phyloP scores from a whole-genome alignment of 2,113 vertebrate genomes.

The Psettodes erumei region DNA sequence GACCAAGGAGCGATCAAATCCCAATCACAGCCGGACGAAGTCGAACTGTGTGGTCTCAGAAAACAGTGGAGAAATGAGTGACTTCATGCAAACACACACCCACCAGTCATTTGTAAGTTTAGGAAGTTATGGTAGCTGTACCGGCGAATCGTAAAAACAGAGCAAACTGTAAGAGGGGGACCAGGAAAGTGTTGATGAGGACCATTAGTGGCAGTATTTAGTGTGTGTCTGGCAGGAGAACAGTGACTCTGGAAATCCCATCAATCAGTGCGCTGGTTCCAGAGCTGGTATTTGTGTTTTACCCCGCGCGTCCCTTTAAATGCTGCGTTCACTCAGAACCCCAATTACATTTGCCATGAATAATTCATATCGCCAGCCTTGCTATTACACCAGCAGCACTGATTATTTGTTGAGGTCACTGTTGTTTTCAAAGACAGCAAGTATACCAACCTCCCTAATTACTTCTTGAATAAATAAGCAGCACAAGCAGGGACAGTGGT shows the following conservation, averaged over 20 bases:
- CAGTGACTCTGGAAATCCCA: background rate
- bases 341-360: constrained; percentile 33
- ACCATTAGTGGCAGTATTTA: constrained; percentile 3
- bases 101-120: background rate
- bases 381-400: background rate
- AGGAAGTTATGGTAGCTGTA: background rate
- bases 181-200: background rate
- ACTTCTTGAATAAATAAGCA: constrained; percentile 22
- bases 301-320: constrained; percentile 12
- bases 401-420: constrained; percentile 8
- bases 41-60: background rate
- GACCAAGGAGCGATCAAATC: background rate
- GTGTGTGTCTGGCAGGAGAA: background rate
- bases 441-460: constrained; percentile 19
- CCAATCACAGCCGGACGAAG: too few relatives aligned
- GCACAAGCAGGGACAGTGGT: background rate
- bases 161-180: too few relatives aligned
- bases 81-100: background rate
- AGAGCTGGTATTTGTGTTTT: constrained; percentile 8
- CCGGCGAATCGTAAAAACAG: too few relatives aligned
- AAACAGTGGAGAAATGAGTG: background rate
- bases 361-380: constrained; percentile 26
- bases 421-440: constrained; percentile 37
- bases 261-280: background rate
- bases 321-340: background rate